These are phyloP conservation scores for Lemur catta DNA, from an alignment of 2,797 vertebrate species.

Conservation along the genomic window DNA sequence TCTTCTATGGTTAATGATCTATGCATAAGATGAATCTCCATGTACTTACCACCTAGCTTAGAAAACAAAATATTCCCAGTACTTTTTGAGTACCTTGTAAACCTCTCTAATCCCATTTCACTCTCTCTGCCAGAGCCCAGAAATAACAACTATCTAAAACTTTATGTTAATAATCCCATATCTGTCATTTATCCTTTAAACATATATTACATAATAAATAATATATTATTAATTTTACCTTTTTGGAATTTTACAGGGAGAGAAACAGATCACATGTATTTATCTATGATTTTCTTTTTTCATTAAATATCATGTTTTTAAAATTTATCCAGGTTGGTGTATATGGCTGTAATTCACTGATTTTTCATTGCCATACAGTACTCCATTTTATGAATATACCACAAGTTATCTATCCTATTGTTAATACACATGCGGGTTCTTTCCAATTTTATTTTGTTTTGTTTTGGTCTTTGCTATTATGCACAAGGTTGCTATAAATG, in stretches of 20 bases:
- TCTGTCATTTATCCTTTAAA: background rate
- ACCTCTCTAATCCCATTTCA: background rate
- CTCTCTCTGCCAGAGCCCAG: background rate
- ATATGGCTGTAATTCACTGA: background rate
- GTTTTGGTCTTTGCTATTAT: background rate
- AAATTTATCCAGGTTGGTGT: background rate
- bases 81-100: background rate
- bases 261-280: background rate
- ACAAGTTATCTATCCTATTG: background rate
- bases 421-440: background rate
- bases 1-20: background rate
- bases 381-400: background rate
- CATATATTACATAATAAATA: background rate
- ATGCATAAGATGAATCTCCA: background rate
- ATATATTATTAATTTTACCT: background rate
- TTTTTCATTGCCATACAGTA: background rate
- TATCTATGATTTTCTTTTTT: background rate
- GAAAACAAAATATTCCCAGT: background rate
- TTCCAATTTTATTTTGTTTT: background rate
- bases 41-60: background rate
- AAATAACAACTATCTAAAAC: background rate
- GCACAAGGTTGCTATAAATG: background rate
- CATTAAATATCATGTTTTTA: background rate
- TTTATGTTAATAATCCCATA: background rate
- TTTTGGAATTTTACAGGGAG: background rate